phyloP scores from a whole-genome alignment of 1,140 invertebrate species.

The Zeugodacus cucurbitae region DNA sequence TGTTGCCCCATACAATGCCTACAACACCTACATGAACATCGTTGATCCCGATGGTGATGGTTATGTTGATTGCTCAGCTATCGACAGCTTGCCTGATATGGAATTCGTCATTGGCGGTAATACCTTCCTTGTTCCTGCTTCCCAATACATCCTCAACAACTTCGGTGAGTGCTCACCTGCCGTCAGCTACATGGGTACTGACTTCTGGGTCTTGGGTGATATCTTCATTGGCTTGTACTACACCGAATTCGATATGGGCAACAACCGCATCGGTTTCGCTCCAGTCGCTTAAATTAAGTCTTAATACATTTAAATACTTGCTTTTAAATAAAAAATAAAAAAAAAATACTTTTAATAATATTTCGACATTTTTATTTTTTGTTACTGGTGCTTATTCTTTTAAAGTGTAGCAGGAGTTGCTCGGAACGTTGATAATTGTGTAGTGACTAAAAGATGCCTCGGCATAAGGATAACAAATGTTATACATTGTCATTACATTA shows the following conservation, averaged over 20 bases:
- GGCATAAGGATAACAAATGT: too few relatives aligned
- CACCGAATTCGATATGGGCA: conserved; percentile 77
- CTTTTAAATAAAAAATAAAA: too few relatives aligned
- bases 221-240: conserved; percentile 78
- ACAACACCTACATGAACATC: neutral
- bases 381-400: too few relatives aligned
- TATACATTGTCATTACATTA: too few relatives aligned
- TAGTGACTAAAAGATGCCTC: too few relatives aligned
- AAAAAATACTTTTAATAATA: too few relatives aligned
- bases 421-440: too few relatives aligned
- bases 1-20: conserved; percentile 70
- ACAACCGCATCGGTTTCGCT: conserved; percentile 75
- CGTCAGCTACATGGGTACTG: conserved; percentile 48
- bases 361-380: too few relatives aligned
- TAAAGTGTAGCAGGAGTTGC: too few relatives aligned
- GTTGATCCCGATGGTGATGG: neutral
- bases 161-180: conserved; percentile 46
- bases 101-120: conserved; percentile 51
- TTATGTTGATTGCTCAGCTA: conserved; percentile 26
- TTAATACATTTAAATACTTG: too few relatives aligned
- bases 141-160: conserved; percentile 7
- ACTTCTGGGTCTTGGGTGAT: conserved; percentile 67
- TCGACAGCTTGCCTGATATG: conserved; percentile 44
- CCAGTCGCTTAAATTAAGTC: conserved; percentile 46
- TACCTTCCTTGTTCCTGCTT: conserved; percentile 46